phyloP scores from a whole-genome alignment of 2,888 invertebrate species.

The Drosophila barbarae region DNA sequence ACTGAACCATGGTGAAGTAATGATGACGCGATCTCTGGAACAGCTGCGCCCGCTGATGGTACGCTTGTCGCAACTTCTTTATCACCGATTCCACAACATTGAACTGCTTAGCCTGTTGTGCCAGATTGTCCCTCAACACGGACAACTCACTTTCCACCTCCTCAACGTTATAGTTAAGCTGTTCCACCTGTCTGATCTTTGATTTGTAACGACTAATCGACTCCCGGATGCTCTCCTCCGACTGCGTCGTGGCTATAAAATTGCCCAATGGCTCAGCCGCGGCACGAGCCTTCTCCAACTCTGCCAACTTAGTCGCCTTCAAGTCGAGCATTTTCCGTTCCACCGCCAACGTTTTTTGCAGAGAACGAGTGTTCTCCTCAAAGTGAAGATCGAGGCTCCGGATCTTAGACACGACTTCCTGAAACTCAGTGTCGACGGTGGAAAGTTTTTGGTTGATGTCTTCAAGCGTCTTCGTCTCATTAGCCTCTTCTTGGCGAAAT shows the following conservation, averaged over 20 bases:
- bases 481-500: conserved; percentile 38
- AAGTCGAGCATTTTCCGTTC: conserved; percentile 24
- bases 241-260: conserved; percentile 74
- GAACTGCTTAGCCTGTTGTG: conserved; percentile 6
- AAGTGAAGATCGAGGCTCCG: conserved; percentile 51
- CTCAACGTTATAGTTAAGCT: conserved; percentile 63
- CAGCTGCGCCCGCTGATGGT: conserved; percentile 44
- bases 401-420: conserved; percentile 56
- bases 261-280: conserved; percentile 72
- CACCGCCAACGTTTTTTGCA: conserved; percentile 45
- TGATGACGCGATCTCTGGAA: conserved; percentile 53
- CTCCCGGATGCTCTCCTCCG: conserved; percentile 78
- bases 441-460: conserved; percentile 79
- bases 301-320: conserved; percentile 26
- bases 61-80: conserved; percentile 44
- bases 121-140: conserved; percentile 9
- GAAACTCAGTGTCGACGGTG: conserved; percentile 52
- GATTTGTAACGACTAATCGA: conserved; percentile 74
- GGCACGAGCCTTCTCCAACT: conserved; percentile 37
- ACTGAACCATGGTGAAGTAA: conserved; percentile 65
- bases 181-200: conserved; percentile 69
- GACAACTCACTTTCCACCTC: conserved; percentile 51
- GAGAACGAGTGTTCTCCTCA: conserved; percentile 44
- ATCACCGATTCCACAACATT: conserved; percentile 29
- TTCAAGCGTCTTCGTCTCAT: conserved; percentile 66